These are phyloP conservation scores for Scaptomyza tumidula DNA, from an alignment of 2,888 invertebrate species.

Conservation along the genomic window DNA sequence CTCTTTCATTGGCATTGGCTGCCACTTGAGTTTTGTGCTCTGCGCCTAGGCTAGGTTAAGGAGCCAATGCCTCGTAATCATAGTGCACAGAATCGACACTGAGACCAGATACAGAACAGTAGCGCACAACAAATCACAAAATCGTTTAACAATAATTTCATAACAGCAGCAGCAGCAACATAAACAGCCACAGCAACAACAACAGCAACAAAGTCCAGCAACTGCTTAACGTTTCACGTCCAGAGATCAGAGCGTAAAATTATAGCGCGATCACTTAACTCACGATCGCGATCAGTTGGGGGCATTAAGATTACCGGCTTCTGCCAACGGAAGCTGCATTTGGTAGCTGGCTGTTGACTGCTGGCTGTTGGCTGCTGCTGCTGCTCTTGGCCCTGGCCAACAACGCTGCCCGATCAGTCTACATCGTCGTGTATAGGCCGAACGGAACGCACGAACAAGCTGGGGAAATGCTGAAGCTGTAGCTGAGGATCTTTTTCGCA, in stretches of 20 bases:
- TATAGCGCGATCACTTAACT: conserved; percentile 85
- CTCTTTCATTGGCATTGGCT: conserved; percentile 67
- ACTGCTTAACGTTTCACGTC: conserved; percentile 37
- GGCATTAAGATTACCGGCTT: conserved; percentile 82
- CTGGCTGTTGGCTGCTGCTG: conserved; percentile 12
- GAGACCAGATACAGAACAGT: conserved; percentile 57
- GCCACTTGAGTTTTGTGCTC: conserved; percentile 59
- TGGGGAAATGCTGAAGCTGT: conserved; percentile 14
- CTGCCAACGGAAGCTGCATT: conserved; percentile 73
- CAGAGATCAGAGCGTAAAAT: conserved; percentile 76
- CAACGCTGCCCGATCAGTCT: conserved; percentile 58
- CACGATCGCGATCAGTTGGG: conserved; percentile 83
- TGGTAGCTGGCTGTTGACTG: conserved; percentile 44
- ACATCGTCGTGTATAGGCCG: conserved; percentile 31
- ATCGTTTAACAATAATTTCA: conserved; percentile 81
- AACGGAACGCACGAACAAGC: conserved; percentile 64
- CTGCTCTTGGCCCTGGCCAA: conserved; percentile 30
- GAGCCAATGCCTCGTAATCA: conserved; percentile 58
- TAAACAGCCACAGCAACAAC: conserved; percentile 45
- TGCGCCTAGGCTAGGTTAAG: conserved; percentile 61
- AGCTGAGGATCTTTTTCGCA: conserved; percentile 45
- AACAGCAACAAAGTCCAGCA: conserved; percentile 11
- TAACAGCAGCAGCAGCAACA: conserved; percentile 66
- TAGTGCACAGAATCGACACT: conserved; percentile 51
- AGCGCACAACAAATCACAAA: conserved; percentile 79